Evolutionary conservation across 1,140 invertebrate genomes (phyloP), one percentile per base, ranked within the genome.

Genomic region (Orius insidiosus): DNA sequence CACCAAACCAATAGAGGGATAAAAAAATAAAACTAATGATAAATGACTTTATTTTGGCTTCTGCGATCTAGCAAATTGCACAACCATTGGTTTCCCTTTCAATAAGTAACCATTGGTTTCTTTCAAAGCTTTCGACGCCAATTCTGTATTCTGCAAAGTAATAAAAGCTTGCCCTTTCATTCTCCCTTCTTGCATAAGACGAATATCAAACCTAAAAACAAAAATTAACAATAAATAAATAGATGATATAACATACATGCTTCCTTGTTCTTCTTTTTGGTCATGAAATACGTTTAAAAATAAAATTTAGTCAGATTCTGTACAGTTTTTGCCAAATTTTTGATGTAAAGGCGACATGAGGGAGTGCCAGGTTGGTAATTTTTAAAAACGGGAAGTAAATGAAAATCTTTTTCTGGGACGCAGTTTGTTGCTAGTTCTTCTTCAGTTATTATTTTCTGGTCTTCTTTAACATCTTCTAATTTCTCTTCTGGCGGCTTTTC

Each of bases 131-230:
- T 68, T 65, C 60, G 76, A 66, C 2, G 87, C 84, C 55, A 75
- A 64, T 44, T 70, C 64, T n/a, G 76, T 66, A 56, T 68, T 75
- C 48, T 77, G 74, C 40, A 93, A 69, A 5, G 83, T 87, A 1
- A 96, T 68, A 71, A 96, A 96, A 5, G 85, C 87, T 66, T 96
- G 90, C 0, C 88, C 88, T 65, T 92, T 94, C 88, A 96, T 94
- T 58, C 87, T 72, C 0, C 90, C 90, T 61, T 90, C 85, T 61
- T 86, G 85, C 87, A 96, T 90, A 2, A 92, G 68, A 54, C 80
- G 71, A n/a, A 92, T 72, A 65, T 86, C 76, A 65, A 86, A 90
- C 48, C 71, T 74, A 54, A n/a, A n/a, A 57, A 56, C 19, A 50
- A n/a, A 45, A 49, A 37, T n/a, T n/a, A n/a, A n/a, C n/a, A n/a